Percentiles rank a stretch among this genome's conserved stretches.
These are phyloP conservation scores for Gymnodraco acuticeps DNA, from an alignment of 2,797 vertebrate genomes.

Conservation along the genomic window DNA sequence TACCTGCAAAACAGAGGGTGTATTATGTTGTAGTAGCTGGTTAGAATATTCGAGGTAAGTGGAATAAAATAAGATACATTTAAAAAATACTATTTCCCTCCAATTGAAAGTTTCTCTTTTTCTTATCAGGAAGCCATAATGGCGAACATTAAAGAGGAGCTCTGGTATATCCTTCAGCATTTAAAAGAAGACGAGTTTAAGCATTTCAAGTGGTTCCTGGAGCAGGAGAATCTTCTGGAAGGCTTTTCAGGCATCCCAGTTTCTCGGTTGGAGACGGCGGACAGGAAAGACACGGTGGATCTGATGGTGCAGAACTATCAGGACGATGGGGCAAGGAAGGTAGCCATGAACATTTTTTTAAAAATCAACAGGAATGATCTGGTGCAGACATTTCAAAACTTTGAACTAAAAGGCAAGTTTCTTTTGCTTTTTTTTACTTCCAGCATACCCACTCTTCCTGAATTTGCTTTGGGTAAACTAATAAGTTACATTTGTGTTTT, in stretches of 20 bases:
- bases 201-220: constrained; percentile 49
- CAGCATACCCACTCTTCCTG: too few relatives aligned
- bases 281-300: constrained; percentile 39
- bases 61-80: too few relatives aligned
- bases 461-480: too few relatives aligned
- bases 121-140: constrained; percentile 18
- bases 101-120: too few relatives aligned
- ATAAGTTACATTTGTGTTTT: too few relatives aligned
- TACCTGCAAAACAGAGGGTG: too few relatives aligned
- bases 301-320: constrained; percentile 44
- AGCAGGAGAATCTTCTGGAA: accelerated
- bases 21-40: too few relatives aligned
- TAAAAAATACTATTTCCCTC: too few relatives aligned
- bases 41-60: too few relatives aligned
- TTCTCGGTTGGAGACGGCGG: constrained; percentile 38
- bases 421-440: not conserved
- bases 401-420: too few relatives aligned
- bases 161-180: constrained; percentile 20
- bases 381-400: not conserved
- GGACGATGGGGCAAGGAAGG: not conserved
- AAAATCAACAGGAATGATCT: constrained; percentile 61
- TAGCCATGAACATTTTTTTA: constrained; percentile 25
- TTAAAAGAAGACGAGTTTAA: constrained; percentile 11
- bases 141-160: constrained; percentile 4
- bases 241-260: not conserved